A percentile compares a stretch with the other conserved stretches of the same genome.
Evolutionary conservation across 2,888 invertebrate species (phyloP).

Genomic region (Dinocampus coccinellae): DNA sequence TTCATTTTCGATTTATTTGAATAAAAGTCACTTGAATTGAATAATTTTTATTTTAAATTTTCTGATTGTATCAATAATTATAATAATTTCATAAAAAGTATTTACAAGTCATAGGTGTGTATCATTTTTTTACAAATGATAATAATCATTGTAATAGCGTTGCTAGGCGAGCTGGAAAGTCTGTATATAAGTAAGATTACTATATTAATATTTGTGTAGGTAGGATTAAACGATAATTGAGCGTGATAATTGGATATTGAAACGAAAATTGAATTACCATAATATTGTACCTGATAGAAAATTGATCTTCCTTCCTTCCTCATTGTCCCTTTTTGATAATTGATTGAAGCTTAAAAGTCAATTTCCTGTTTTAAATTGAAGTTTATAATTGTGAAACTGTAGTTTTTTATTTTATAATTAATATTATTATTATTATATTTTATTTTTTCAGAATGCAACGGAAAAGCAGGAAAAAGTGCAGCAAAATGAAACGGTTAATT

Average conservation of each 20-base stretch:
- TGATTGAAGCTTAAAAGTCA: not conserved
- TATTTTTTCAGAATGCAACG: slow-evolving; percentile 36
- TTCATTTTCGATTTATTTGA: not conserved
- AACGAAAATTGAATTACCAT: slow-evolving; percentile 17
- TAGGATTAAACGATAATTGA: not conserved
- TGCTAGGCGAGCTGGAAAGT: not conserved
- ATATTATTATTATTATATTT: not conserved
- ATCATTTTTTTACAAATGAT: not conserved
- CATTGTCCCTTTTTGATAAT: not conserved
- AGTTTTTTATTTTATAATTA: not conserved
- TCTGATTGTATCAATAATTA: not conserved
- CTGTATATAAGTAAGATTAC: not conserved
- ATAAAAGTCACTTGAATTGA: too few relatives aligned
- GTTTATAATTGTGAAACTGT: not conserved
- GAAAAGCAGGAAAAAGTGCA: not conserved
- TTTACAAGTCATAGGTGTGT: not conserved
- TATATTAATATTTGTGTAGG: not conserved
- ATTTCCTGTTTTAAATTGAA: slow-evolving; percentile 30
- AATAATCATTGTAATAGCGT: not conserved
- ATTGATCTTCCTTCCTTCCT: slow-evolving; percentile 4
- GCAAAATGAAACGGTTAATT: not conserved
- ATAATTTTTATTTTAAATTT: too few relatives aligned
- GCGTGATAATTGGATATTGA: slow-evolving; percentile 24
- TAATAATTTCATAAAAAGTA: not conserved
- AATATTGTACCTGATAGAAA: not conserved